Evolutionary conservation across 2,113 vertebrate genomes (phyloP).

Genomic region (Prionailurus viverrinus): DNA sequence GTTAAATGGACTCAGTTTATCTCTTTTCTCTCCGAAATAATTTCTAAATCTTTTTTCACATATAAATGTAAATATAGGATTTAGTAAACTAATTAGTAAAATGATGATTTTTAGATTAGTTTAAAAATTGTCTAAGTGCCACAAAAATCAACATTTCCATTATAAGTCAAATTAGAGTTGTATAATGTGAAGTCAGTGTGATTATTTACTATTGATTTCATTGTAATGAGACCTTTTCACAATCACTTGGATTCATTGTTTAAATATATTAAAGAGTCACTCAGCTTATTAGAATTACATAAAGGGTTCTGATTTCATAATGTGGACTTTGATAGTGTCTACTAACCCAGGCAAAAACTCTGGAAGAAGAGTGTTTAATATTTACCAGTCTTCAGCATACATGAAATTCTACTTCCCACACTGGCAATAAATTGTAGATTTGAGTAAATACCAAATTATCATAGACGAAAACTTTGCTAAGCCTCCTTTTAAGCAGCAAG

Average conservation of each 20-base stretch:
- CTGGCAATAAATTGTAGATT: slow-evolving; percentile 61
- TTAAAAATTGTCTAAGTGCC: slow-evolving; percentile 80
- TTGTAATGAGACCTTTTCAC: slow-evolving; percentile 66
- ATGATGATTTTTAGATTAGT: slow-evolving; percentile 75
- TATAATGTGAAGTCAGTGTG: slow-evolving; percentile 59
- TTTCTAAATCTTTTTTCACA: slow-evolving; percentile 80
- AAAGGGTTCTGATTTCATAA: slow-evolving; percentile 73
- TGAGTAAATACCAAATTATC: slow-evolving; percentile 78
- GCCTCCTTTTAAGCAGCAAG: slow-evolving; percentile 81
- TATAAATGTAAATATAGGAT: slow-evolving; percentile 81
- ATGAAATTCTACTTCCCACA: slow-evolving; percentile 78
- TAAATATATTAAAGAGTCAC: slow-evolving; percentile 64
- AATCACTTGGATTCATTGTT: slow-evolving; percentile 74
- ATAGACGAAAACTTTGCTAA: slow-evolving; percentile 77
- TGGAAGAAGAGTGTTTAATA: slow-evolving; percentile 71
- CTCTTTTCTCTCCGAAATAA: slow-evolving; percentile 73
- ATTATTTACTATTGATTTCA: slow-evolving; percentile 78
- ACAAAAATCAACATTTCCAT: slow-evolving; percentile 79
- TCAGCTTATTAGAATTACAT: slow-evolving; percentile 70
- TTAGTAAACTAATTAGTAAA: slow-evolving; percentile 86
- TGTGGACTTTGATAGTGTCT: slow-evolving; percentile 73
- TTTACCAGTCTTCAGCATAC: slow-evolving; percentile 66
- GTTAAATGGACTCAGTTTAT: slow-evolving; percentile 69
- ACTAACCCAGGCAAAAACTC: slow-evolving; percentile 75
- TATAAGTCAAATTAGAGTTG: slow-evolving; percentile 78